A percentile compares a stretch with the other conserved stretches of the same genome.
Evolutionary conservation across 2,797 vertebrate species (phyloP).

Genomic region (Nothura maculosa): DNA sequence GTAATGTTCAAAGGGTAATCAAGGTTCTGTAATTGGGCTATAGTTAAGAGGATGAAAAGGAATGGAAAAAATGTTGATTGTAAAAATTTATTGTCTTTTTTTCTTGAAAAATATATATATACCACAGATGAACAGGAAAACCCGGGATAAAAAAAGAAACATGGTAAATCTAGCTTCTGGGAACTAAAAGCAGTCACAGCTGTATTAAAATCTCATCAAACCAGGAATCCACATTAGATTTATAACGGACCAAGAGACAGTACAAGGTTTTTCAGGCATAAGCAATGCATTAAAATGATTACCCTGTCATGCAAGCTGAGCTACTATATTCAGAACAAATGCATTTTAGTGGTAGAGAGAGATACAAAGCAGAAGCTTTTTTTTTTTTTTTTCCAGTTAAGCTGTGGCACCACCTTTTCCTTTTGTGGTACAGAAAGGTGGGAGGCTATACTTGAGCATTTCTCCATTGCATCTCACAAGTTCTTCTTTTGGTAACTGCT

Average conservation of each 20-base stretch:
- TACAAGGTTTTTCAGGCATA: neutral
- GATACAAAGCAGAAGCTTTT: neutral
- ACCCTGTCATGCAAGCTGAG: neutral
- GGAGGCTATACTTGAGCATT: neutral
- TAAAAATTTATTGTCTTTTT: neutral
- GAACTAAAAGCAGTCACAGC: neutral
- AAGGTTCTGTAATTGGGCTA: neutral
- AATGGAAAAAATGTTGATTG: neutral
- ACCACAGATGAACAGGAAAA: neutral
- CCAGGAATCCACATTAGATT: rapidly evolving
- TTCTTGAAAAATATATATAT: neutral
- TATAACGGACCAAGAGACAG: neutral
- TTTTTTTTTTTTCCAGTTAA: neutral
- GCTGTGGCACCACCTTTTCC: neutral
- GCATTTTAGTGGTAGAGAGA: neutral
- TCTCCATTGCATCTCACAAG: neutral
- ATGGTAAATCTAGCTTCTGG: neutral
- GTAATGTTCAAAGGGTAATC: neutral
- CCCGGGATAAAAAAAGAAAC: neutral
- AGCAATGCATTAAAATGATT: neutral
- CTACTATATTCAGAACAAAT: neutral
- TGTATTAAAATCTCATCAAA: neutral
- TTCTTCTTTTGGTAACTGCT: neutral
- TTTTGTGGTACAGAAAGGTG: rapidly evolving
- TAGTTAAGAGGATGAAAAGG: neutral